Base-by-base conservation (phyloP, 2,888 invertebrate genomes). In the Spilosoma lubricipeda region DNA sequence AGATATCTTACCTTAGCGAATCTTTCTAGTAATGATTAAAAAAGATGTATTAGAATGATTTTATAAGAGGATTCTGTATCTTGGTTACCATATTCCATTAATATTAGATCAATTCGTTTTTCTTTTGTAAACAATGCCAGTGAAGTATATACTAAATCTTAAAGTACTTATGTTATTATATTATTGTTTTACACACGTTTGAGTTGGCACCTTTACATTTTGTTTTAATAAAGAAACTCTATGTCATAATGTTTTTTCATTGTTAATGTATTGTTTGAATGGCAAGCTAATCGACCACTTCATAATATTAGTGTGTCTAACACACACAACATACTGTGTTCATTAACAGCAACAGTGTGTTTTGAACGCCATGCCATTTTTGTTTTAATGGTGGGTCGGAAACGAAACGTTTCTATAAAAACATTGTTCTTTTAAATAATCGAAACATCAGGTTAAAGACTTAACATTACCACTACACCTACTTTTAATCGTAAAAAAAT, bases 141-240 rank as follows among this genome's bases (percentile, higher is more conserved):
- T 63, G 30, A 63, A 67, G 30, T 67, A 48, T 30, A 48, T 48
- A 42, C 18, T 20, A 67, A 48, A 33, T 67, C 27, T 11, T 27
- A 48, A 67, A 33, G 23, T 33, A 30, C 23, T 67, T 67, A 33
- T 23, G 4, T 15, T 15, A 48, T 48, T 48, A 45, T 67, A 13
- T 23, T 33, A 33, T 67, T 67, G 27, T 67, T 67, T 67, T 48
- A 20, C 45, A 33, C 48, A 23, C 23, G 20, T 67, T 48, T 67
- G 27, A 27, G 67, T 67, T 67, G 5, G 48, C 48, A 67, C 30
- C 20, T 48, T 15, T 67, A 42, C 20, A 45, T 63, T 67, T 48
- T 67, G 67, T 67, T 67, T 33, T 23, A 67, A 67, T 67, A 67
- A 67, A 67, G 48, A 67, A 13, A 20, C 48, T 45, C 9, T 9